Conservation (phyloP, 1,140 invertebrate genomes). For the Phocides pigmalion region DNA sequence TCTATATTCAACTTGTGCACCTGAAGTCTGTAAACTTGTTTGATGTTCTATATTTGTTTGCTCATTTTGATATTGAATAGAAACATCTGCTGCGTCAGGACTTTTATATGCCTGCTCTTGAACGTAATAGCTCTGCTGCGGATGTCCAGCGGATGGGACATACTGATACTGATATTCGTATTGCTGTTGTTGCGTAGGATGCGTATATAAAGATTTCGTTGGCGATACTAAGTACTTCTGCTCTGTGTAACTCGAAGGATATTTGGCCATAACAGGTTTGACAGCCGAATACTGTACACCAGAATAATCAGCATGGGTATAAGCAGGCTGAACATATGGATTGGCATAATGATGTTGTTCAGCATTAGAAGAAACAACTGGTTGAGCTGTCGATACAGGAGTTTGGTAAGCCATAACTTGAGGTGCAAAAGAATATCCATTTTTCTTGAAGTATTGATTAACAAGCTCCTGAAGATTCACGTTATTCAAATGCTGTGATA, state of each 20-base stretch:
- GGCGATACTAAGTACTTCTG: constrained; percentile 58
- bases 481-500: constrained; percentile 81
- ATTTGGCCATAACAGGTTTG: constrained; percentile 74
- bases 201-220: constrained; percentile 56
- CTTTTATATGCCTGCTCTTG: constrained; percentile 56
- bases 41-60: constrained; percentile 37
- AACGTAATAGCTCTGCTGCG: constrained; percentile 55
- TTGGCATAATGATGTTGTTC: constrained; percentile 66
- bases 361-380: constrained; percentile 38
- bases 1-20: constrained; percentile 41
- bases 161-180: constrained; percentile 70
- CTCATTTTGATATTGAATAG: constrained; percentile 43
- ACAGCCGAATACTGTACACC: constrained; percentile 76
- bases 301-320: constrained; percentile 70
- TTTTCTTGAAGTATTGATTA: constrained; percentile 75
- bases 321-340: constrained; percentile 65
- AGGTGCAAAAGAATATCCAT: constrained; percentile 67
- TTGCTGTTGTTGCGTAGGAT: constrained; percentile 52
- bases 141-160: constrained; percentile 47
- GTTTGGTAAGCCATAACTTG: constrained; percentile 68
- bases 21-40: constrained; percentile 35
- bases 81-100: constrained; percentile 27
- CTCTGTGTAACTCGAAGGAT: constrained; percentile 60
- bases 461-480: constrained; percentile 81
- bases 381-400: constrained; percentile 37